These are phyloP conservation scores for Drosophila eohydei DNA, from an alignment of 2,888 invertebrate genomes.

Conservation along the genomic window DNA sequence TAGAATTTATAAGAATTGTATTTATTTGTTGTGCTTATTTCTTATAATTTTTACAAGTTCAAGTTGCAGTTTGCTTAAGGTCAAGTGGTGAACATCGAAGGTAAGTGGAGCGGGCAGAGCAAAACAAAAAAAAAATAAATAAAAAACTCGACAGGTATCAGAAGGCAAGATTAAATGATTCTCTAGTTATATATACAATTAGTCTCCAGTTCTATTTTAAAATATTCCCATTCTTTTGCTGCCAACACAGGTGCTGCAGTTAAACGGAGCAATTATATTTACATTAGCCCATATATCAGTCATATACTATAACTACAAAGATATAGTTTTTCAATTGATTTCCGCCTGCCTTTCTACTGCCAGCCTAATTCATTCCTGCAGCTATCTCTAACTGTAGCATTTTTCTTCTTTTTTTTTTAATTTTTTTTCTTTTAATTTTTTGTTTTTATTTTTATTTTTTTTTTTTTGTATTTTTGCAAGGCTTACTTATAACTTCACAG, in stretches of 20 bases:
- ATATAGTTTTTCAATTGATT: slow-evolving; percentile 53
- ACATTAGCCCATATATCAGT: slow-evolving; percentile 8
- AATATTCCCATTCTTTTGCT: slow-evolving; percentile 15
- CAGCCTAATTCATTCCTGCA: slow-evolving; percentile 10
- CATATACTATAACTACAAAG: neutral
- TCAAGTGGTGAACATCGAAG: slow-evolving; percentile 7
- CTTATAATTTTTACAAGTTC: slow-evolving; percentile 34
- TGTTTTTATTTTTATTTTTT: slow-evolving; percentile 5
- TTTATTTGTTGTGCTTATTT: neutral
- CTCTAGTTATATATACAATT: neutral
- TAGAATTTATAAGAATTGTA: slow-evolving; percentile 15
- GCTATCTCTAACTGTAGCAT: slow-evolving; percentile 7
- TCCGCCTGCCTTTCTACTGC: slow-evolving; percentile 54
- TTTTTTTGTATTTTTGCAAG: slow-evolving; percentile 3
- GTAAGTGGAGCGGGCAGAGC: neutral
- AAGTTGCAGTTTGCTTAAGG: slow-evolving; percentile 32
- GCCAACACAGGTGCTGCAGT: neutral
- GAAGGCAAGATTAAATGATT: neutral
- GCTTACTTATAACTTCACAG: slow-evolving; percentile 22
- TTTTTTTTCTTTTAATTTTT: slow-evolving; percentile 21
- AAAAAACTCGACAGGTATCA: neutral
- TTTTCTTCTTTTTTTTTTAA: slow-evolving; percentile 16
- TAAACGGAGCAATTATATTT: slow-evolving; percentile 11
- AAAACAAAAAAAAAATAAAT: neutral
- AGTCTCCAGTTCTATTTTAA: neutral